Conservation (phyloP, 2,888 invertebrate species). For the Drosophila nr. medialis region DNA sequence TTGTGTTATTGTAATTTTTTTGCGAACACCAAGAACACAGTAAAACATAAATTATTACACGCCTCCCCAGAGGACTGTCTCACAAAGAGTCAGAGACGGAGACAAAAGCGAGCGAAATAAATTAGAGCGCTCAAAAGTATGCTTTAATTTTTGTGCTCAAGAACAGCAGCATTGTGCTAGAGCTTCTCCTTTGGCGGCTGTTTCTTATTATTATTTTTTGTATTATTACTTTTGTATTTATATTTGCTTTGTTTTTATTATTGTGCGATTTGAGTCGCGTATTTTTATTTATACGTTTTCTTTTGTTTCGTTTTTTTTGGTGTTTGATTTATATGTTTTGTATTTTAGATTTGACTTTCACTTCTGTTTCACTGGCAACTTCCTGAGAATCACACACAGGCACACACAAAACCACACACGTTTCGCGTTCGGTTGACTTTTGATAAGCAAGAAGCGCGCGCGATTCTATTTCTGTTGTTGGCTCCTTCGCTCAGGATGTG, state of each 20-base stretch:
- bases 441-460: conserved; percentile 72
- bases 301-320: conserved; percentile 39
- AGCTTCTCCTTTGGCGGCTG: conserved; percentile 34
- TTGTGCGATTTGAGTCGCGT: conserved; percentile 27
- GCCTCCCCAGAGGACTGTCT: conserved; percentile 1
- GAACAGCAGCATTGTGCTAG: conserved; percentile 34
- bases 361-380: conserved; percentile 52
- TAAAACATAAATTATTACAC: conserved; percentile 54
- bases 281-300: conserved; percentile 32
- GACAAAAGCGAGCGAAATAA: conserved; percentile 64
- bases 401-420: conserved; percentile 15
- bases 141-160: conserved; percentile 44
- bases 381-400: conserved; percentile 26
- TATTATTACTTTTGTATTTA: conserved; percentile 14
- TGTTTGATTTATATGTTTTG: conserved; percentile 72
- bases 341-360: conserved; percentile 63
- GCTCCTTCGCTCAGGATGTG: conserved; percentile 22
- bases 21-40: conserved; percentile 24
- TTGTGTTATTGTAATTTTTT: conserved; percentile 49
- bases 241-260: conserved; percentile 18
- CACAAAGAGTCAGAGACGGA: conserved; percentile 12
- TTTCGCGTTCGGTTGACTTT: conserved; percentile 47
- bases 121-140: conserved; percentile 59
- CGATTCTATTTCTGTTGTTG: conserved; percentile 31
- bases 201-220: conserved; percentile 26